Percentiles rank a stretch among this genome's conserved stretches.
Conservation (phyloP, 92 coral and sea anemone species). For the Actinernus sp. region DNA sequence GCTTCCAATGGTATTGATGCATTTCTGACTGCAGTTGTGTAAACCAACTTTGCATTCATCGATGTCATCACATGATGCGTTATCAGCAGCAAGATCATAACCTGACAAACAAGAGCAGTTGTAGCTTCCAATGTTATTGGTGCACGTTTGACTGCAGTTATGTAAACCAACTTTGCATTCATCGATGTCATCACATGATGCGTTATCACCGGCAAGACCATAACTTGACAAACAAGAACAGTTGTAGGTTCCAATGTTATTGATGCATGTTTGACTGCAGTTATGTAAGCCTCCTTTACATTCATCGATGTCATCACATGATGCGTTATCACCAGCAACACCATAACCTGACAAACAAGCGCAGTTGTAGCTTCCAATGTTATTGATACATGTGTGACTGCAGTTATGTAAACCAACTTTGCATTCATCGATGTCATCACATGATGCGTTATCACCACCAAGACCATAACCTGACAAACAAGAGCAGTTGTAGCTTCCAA, state of each 20-base stretch:
- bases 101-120: slow-evolving; percentile 1
- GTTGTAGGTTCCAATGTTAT: not conserved
- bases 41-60: not conserved
- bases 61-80: slow-evolving; percentile 2
- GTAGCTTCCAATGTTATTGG: not conserved
- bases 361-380: too few species aligned
- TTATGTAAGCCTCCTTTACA: too few species aligned
- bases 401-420: too few species aligned
- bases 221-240: too few species aligned
- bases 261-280: not conserved
- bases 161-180: not conserved
- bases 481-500: too few species aligned
- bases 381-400: too few species aligned
- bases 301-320: too few species aligned
- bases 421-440: too few species aligned
- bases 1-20: not conserved
- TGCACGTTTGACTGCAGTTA: not conserved
- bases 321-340: not conserved
- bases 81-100: not conserved
- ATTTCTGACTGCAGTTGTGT: slow-evolving; percentile 4
- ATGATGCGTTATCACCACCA: too few species aligned
- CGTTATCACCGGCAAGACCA: too few species aligned
- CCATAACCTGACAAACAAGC: too few species aligned
- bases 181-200: not conserved
- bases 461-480: too few species aligned